Base-by-base conservation (phyloP, 2,797 vertebrate genomes). In the Nannoperca australis region DNA sequence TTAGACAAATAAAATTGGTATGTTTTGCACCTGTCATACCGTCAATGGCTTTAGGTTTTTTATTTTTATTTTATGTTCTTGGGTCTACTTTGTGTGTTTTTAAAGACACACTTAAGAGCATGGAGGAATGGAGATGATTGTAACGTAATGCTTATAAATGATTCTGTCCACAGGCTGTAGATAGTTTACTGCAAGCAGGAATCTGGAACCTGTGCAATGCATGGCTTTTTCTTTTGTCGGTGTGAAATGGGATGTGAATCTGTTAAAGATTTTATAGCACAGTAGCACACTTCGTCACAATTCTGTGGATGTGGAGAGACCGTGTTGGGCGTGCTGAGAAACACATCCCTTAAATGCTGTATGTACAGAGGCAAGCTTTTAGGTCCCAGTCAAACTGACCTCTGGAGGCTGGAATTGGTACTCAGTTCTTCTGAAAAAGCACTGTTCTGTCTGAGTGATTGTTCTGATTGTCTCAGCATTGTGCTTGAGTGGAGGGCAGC, bases 391-490 rank as follows among this genome's bases (percentile, higher is more conserved):
- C 75, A 76, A 85, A 84, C 89, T 89, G 88, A 93, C 90, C 91
- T 92, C 90, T 89, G 79, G 76, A 90, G 85, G 90, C 83, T 92
- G 88, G 85, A 81, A 83, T 76, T 83, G 79, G 85, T 91, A 79
- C 83, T 91, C 89, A 73, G 84, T 89, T 93, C 89, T 86, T 90
- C 71, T 89, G 78, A 89, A 85, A 94, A 91, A 92, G 87, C 93
- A 78, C 77, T 77, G 91, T 93, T 94, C 89, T 91, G 85, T 92
- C 87, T 92, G 89, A 93, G 85, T 90, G 92, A 90, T 62, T 87
- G 91, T 89, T 92, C 90, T 95, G 94, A 95, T 94, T 94, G 93
- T 94, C 94, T 93, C 90, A 89, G 92, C 92, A 88, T 92, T 95
- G 93, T 93, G 93, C 93, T 91, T 84, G 85, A 92, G 91, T 81